These are phyloP conservation scores for Dioctria linearis DNA, from an alignment of 2,888 invertebrate species.

Conservation along the genomic window DNA sequence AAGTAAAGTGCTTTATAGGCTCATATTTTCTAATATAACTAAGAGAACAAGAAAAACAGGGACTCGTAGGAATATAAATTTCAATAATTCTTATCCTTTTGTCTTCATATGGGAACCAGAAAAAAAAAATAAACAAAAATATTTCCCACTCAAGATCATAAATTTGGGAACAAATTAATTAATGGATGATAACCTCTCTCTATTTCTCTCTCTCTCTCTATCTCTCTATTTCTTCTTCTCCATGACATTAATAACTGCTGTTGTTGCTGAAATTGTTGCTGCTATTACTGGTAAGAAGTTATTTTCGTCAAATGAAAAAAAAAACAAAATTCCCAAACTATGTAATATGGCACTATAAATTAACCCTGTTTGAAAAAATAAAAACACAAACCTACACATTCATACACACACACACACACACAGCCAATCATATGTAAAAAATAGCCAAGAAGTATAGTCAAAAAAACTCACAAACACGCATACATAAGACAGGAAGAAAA, in stretches of 20 bases:
- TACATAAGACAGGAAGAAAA: not conserved
- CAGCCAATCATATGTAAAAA: too few relatives aligned
- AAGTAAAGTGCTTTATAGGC: not conserved
- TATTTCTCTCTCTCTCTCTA: too few relatives aligned
- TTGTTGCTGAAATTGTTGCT: too few relatives aligned
- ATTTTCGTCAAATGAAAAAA: too few relatives aligned
- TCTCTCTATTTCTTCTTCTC: too few relatives aligned
- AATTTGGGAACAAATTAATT: not conserved
- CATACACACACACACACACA: too few relatives aligned
- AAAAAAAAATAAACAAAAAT: not conserved
- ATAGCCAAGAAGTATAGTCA: too few relatives aligned
- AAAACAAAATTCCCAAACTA: not conserved
- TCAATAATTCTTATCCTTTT: not conserved
- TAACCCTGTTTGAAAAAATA: not conserved
- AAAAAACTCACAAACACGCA: not conserved
- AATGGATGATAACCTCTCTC: not conserved
- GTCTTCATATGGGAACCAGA: not conserved
- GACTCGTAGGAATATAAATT: not conserved
- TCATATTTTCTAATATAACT: not conserved
- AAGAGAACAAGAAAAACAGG: not conserved
- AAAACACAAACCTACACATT: too few relatives aligned
- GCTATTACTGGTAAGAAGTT: too few relatives aligned
- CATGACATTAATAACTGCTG: too few relatives aligned
- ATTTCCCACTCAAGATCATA: not conserved
- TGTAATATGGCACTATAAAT: not conserved